Evolutionary conservation across 1,140 invertebrate species (phyloP).

Genomic region (Drosophila sp.): DNA sequence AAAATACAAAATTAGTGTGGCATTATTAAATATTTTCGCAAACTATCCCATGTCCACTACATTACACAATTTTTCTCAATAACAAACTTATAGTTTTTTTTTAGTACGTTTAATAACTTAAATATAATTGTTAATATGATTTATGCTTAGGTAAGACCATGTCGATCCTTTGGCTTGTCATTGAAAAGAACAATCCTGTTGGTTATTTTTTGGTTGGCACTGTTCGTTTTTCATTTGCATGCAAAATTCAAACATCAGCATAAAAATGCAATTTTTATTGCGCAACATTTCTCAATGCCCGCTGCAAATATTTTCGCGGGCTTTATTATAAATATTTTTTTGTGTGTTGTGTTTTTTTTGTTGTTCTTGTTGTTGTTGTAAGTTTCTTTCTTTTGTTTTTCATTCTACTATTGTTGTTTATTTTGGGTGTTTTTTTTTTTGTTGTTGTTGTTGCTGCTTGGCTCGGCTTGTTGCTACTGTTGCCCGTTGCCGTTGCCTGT

Average conservation of each 20-base stretch:
- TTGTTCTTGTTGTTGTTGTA: conserved; percentile 9
- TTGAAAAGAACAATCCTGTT: neutral
- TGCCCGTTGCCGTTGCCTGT: conserved; percentile 8
- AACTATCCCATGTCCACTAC: too few relatives aligned
- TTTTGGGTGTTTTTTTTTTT: conserved; percentile 21
- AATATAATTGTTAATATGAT: neutral
- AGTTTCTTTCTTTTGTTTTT: conserved; percentile 41
- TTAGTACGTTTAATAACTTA: neutral
- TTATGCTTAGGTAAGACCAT: conserved; percentile 16
- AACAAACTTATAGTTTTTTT: neutral
- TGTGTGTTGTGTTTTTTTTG: conserved; percentile 29
- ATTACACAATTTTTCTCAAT: too few relatives aligned
- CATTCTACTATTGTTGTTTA: conserved; percentile 43
- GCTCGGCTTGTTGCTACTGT: conserved; percentile 53
- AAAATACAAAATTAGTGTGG: too few relatives aligned
- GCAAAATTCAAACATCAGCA: conserved; percentile 80
- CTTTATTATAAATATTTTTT: conserved; percentile 68
- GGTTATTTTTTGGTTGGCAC: conserved; percentile 42
- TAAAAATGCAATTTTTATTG: conserved; percentile 82
- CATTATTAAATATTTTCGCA: too few relatives aligned
- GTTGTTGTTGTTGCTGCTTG: conserved; percentile 60
- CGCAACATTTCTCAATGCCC: conserved; percentile 79
- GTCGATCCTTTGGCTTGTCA: conserved; percentile 16
- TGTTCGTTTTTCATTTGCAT: conserved; percentile 79
- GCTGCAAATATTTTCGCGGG: conserved; percentile 80